Evolutionary conservation across 1,140 invertebrate genomes (phyloP).

Genomic region (Pissodes strobi): DNA sequence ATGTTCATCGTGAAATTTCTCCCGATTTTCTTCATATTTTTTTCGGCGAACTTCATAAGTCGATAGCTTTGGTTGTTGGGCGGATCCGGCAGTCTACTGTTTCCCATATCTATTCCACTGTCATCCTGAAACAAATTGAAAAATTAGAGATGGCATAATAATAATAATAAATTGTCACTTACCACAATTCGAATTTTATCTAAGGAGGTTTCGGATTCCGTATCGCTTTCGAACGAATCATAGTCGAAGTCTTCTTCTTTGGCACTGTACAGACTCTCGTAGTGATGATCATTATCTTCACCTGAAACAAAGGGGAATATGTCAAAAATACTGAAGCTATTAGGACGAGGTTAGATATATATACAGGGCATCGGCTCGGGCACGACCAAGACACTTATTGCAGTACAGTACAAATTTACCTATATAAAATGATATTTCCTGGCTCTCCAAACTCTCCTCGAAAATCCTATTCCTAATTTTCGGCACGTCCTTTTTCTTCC

Average conservation of each 20-base stretch:
- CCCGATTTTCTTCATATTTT: slow-evolving; percentile 49
- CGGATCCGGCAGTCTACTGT: slow-evolving; percentile 63
- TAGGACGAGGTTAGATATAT: too few relatives aligned
- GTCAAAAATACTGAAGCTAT: too few relatives aligned
- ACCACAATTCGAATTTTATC: slow-evolving; percentile 18
- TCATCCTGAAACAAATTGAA: slow-evolving; percentile 50
- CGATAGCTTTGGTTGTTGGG: slow-evolving; percentile 60
- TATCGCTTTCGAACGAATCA: slow-evolving; percentile 68
- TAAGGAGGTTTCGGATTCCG: slow-evolving; percentile 56
- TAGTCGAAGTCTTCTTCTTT: slow-evolving; percentile 59
- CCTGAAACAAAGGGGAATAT: too few relatives aligned
- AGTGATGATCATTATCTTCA: slow-evolving; percentile 26
- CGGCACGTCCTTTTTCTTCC: slow-evolving; percentile 40
- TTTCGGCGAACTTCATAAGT: slow-evolving; percentile 56
- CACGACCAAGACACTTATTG: too few relatives aligned
- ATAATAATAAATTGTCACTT: slow-evolving; percentile 8
- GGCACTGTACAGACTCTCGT: slow-evolving; percentile 22
- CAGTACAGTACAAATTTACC: slow-evolving; percentile 33
- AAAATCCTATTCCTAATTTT: slow-evolving; percentile 44
- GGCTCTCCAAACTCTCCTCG: slow-evolving; percentile 47
- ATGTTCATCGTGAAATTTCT: slow-evolving; percentile 51
- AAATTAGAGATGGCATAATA: background rate
- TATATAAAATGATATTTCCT: slow-evolving; percentile 48
- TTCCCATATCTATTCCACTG: slow-evolving; percentile 56
- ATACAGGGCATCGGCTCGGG: too few relatives aligned